Conservation (phyloP, 2,113 vertebrate species). For the Semnopithecus entellus region DNA sequence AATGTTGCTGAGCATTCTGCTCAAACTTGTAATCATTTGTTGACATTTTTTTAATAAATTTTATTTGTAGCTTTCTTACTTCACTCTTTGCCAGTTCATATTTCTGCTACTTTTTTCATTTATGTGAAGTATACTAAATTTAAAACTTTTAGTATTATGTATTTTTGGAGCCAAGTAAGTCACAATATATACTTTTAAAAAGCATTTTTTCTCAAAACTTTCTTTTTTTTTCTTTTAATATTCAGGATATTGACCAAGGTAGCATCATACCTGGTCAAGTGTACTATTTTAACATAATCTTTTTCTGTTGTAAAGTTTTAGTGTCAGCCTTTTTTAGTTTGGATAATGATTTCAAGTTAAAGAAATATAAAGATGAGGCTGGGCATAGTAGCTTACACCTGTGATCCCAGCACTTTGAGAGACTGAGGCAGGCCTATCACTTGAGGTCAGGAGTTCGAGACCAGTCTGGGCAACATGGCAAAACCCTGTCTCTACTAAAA, state of each 20-base stretch:
- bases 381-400: not conserved
- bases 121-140: not conserved
- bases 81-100: not conserved
- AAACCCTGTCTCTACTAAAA: not conserved
- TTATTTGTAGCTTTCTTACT: not conserved
- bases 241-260: not conserved
- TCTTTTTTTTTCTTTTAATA: not conserved
- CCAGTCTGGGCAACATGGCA: not conserved
- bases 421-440: not conserved
- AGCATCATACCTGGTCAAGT: not conserved
- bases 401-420: not conserved
- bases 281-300: constrained; percentile 14
- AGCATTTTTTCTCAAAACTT: not conserved
- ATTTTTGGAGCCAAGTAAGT: constrained; percentile 27
- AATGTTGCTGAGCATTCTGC: not conserved
- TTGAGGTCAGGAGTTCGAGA: not conserved
- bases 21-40: not conserved
- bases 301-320: constrained; percentile 11
- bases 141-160: constrained; percentile 24
- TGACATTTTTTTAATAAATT: not conserved
- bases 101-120: constrained; percentile 10
- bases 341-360: constrained; percentile 14
- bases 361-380: not conserved
- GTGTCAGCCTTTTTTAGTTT: constrained; percentile 14
- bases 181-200: not conserved